Base-by-base conservation (phyloP, 2,113 vertebrate genomes). In the Marcusenius ussheri region DNA sequence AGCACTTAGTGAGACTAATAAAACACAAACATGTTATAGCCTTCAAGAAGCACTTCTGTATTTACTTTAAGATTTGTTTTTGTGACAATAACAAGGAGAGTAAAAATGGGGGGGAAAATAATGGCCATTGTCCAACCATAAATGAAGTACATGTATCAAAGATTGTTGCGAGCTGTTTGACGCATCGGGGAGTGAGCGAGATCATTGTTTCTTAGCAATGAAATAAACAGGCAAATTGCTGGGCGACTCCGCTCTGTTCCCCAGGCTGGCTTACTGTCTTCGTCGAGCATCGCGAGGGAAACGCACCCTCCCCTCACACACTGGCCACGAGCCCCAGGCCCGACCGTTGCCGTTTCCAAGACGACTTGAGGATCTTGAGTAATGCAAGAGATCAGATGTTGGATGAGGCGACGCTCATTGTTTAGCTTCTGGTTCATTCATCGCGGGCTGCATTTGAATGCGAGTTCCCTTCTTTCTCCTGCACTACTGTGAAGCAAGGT, bases 191-290 rank as follows among this genome's bases (percentile, higher is more conserved):
- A 88, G 74, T 51, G 77, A 85, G 70, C n/a, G 24, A 50, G 27
- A 56, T 87, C 27, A 8, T 13, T 42, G 89, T 91, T 90, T 89
- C 91, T 86, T 62, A 92, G 87, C 77, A 91, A 90, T 91, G 88
- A 51, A 91, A 53, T 90, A 90, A 93, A 92, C 90, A 91, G 45
- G 31, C 31, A 50, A 90, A 90, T 88, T 86, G 47, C 45, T 42
- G 2, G 50, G 11, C 15, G 27, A 88, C 91, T 91, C 88, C 11
- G 21, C 19, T 11, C 45, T 45, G 50, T 56, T 62, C 35, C 17
- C 51, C 56, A 83, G 56, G 89, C 53, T 89, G 87, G 83, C 74
- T 62, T 31, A n/a, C 87, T 77, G 27, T 53, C 46, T 91, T 70
- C 58, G 10, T 47, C 7, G 10, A 56, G 88, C n/a, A 31, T 53